These are phyloP conservation scores for Patella ulyssiponensis DNA, from an alignment of 2,888 invertebrate species.

Conservation along the genomic window DNA sequence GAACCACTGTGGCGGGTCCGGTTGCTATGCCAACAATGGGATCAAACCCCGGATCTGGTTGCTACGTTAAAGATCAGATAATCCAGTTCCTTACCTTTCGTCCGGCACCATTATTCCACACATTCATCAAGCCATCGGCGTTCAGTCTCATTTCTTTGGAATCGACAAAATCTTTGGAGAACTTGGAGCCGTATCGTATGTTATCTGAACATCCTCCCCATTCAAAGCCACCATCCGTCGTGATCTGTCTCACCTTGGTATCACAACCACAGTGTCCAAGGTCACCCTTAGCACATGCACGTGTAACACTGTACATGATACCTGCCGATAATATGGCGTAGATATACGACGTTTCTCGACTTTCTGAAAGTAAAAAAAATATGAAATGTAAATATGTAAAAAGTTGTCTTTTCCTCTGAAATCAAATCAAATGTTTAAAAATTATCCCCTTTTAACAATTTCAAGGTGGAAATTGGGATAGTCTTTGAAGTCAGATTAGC, in stretches of 20 bases:
- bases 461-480: too few relatives aligned
- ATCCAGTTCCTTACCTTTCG: slow-evolving; percentile 79
- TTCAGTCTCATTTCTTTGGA: slow-evolving; percentile 84
- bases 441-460: too few relatives aligned
- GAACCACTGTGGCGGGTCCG: too few relatives aligned
- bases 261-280: slow-evolving; percentile 92
- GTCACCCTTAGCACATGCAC: slow-evolving; percentile 81
- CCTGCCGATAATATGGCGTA: slow-evolving; percentile 91
- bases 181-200: slow-evolving; percentile 82
- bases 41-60: background rate
- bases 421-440: too few relatives aligned
- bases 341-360: slow-evolving; percentile 90
- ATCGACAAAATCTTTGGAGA: slow-evolving; percentile 90
- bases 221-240: slow-evolving; percentile 80
- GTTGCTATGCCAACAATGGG: too few relatives aligned
- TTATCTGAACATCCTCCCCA: slow-evolving; percentile 95
- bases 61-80: background rate
- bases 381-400: background rate
- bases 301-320: slow-evolving; percentile 89
- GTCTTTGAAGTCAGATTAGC: too few relatives aligned
- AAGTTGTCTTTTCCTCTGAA: too few relatives aligned
- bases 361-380: slow-evolving; percentile 77
- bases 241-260: slow-evolving; percentile 80
- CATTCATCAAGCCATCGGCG: slow-evolving; percentile 86
- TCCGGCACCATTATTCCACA: slow-evolving; percentile 94